phyloP scores from a whole-genome alignment of 2,888 invertebrate species.

The Scaptomyza polygonia region DNA sequence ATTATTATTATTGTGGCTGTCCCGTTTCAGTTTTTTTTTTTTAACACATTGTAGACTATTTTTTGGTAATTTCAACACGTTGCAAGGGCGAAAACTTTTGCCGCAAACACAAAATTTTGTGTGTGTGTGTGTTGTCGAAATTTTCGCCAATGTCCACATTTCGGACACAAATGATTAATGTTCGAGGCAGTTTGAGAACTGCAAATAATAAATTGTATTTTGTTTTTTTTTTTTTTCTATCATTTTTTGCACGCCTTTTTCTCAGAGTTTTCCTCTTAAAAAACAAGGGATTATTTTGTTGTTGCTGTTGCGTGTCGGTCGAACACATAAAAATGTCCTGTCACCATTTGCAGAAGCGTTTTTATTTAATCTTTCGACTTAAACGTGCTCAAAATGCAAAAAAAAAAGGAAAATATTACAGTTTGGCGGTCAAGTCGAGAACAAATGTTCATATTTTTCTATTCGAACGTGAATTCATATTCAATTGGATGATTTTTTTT shows the following conservation, averaged over 20 bases:
- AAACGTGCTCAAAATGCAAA: conserved; percentile 70
- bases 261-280: conserved; percentile 25
- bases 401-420: conserved; percentile 12
- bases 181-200: conserved; percentile 35
- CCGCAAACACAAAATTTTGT: conserved; percentile 41
- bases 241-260: conserved; percentile 15
- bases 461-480: background rate
- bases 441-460: conserved; percentile 1
- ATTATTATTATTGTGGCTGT: conserved; percentile 40
- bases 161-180: conserved; percentile 79
- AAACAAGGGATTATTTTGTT: conserved; percentile 14
- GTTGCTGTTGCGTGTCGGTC: too few relatives aligned
- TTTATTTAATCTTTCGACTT: conserved; percentile 57
- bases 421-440: background rate
- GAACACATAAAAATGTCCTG: conserved; percentile 49
- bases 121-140: conserved; percentile 46
- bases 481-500: background rate
- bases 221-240: background rate
- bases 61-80: conserved; percentile 80
- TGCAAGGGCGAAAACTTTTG: conserved; percentile 66
- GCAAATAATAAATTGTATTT: conserved; percentile 75
- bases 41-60: conserved; percentile 67
- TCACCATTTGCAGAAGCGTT: conserved; percentile 69
- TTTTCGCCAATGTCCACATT: conserved; percentile 70
- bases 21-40: conserved; percentile 58